Base-by-base conservation (phyloP, 2,888 invertebrate genomes). In the Ormia ochracea region DNA sequence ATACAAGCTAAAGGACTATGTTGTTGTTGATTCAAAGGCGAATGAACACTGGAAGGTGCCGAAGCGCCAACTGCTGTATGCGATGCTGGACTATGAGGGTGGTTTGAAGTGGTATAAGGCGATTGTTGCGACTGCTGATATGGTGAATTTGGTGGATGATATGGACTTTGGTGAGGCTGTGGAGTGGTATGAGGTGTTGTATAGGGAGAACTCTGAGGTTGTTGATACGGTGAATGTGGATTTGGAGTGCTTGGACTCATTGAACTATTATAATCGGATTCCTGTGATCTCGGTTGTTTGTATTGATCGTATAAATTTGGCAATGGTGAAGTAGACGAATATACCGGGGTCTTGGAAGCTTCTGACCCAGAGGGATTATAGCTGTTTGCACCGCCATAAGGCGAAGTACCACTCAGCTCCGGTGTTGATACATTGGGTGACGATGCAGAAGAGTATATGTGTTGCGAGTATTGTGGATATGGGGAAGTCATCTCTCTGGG, bases 401-500 rank as follows among this genome's bases (percentile, higher is more conserved):
- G 88, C 2, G 88, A 88, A 1, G 87, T 89, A 7, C 88, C 88
- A 73, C 87, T 88, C 61, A 89, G 80, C 54, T 89, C 89, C 33
- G 91, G 90, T n/a, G 91, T 90, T 4, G 88, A 88, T 0, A 91
- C 90, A 78, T 90, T 91, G 1, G 92, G 91, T 0, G 92, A 91
- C 2, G 91, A 90, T 4, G 92, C 91, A 0, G 92, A 91, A 0
- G 92, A 91, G 85, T 93, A 92, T 61, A 92, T 91, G 81, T 93
- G 92, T 28, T 91, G 91, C 12, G 91, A 91, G 85, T 91, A 92
- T 61, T 92, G 91, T 10, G 91, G 91, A 85, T 91, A 92, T 61
- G 92, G 93, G 0, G 92, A 91, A 58, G 93, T 92, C 69, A 93
- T 94, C 84, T 95, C 93, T 52, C 94, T 92, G 0, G 95, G 95